Evolutionary conservation across 2,113 vertebrate species (phyloP).

Genomic region (Syngnathus typhle): DNA sequence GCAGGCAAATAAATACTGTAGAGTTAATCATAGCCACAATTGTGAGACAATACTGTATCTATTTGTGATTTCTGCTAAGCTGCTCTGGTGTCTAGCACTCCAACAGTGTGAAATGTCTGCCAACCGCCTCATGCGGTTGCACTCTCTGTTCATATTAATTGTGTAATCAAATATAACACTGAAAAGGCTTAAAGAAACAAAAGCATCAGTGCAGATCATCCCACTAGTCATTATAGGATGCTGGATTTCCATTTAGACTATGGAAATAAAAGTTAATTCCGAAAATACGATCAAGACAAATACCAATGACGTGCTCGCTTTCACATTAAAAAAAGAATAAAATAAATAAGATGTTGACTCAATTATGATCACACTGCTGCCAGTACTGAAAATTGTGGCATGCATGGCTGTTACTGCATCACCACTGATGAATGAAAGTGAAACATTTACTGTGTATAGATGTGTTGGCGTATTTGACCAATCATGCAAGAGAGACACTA

Average conservation of each 20-base stretch:
- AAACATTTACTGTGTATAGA: conserved; percentile 22
- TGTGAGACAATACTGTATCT: conserved; percentile 31
- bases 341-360: conserved; percentile 29
- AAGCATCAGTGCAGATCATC: conserved; percentile 49
- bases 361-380: conserved; percentile 33
- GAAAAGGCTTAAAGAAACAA: conserved; percentile 31
- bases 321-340: conserved; percentile 37
- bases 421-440: conserved; percentile 37
- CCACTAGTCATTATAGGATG: conserved; percentile 37
- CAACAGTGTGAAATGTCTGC: conserved; percentile 34
- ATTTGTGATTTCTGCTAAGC: conserved; percentile 38
- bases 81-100: conserved; percentile 38
- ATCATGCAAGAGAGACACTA: conserved; percentile 42
- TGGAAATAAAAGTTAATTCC: conserved; percentile 37
- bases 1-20: conserved; percentile 13
- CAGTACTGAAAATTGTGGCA: conserved; percentile 28
- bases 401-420: conserved; percentile 33
- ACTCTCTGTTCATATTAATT: conserved; percentile 31
- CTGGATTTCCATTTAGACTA: conserved; percentile 40
- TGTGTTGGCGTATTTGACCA: conserved; percentile 32
- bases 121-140: conserved; percentile 51
- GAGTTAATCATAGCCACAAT: conserved; percentile 38
- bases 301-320: conserved; percentile 40
- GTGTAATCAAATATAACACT: conserved; percentile 33
- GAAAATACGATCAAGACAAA: conserved; percentile 43